Conservation (phyloP, 1,140 invertebrate species). For the Chrysoperla carnea region DNA sequence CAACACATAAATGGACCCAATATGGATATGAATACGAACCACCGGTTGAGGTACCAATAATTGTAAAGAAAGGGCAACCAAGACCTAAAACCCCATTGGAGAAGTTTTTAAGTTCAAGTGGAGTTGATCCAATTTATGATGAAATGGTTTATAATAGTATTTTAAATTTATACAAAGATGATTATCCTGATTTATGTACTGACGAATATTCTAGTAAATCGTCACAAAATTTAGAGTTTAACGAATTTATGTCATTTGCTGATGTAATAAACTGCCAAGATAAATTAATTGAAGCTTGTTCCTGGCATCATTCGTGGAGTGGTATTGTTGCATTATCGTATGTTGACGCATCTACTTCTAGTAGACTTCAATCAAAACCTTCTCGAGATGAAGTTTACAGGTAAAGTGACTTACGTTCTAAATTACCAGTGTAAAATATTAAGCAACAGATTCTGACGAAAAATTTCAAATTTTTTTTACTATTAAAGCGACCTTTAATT, state of each 20-base stretch:
- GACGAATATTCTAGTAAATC: slow-evolving; percentile 18
- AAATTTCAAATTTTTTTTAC: too few species aligned
- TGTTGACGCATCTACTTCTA: slow-evolving; percentile 23
- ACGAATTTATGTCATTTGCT: slow-evolving; percentile 40
- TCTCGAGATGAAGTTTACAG: background rate
- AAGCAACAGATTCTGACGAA: too few species aligned
- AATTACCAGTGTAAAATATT: too few species aligned
- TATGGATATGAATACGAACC: slow-evolving; percentile 19
- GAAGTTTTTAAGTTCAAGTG: slow-evolving; percentile 26
- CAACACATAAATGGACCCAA: slow-evolving; percentile 46
- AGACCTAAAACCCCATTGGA: slow-evolving; percentile 20
- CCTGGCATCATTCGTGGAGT: slow-evolving; percentile 49
- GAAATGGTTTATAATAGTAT: slow-evolving; percentile 33
- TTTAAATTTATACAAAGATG: slow-evolving; percentile 45
- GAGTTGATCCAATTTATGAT: slow-evolving; percentile 17
- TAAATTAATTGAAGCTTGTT: slow-evolving; percentile 41
- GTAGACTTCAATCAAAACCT: slow-evolving; percentile 6
- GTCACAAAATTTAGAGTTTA: slow-evolving; percentile 23
- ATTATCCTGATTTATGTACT: slow-evolving; percentile 32
- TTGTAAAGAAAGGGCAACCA: slow-evolving; percentile 5
- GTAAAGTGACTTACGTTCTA: too few species aligned
- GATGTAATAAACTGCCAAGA: slow-evolving; percentile 35
- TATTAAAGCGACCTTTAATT: too few species aligned
- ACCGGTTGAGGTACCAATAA: slow-evolving; percentile 2
- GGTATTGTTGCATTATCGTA: slow-evolving; percentile 46